Conservation (phyloP, 2,797 vertebrate species). For the Enteromius radiatus region DNA sequence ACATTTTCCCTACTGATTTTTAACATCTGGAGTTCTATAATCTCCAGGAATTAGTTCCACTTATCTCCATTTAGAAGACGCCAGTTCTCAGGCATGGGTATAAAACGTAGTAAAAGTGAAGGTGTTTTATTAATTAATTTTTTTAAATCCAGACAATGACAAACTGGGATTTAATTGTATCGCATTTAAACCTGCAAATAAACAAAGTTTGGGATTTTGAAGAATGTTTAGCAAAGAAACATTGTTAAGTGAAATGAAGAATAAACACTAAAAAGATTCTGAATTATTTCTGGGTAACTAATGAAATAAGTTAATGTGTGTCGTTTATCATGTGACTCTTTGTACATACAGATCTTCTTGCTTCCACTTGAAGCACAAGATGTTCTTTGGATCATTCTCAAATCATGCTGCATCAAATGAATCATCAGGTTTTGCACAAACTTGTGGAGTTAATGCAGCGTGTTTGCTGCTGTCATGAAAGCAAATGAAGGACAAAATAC, state of each 20-base stretch:
- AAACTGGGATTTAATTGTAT: not conserved
- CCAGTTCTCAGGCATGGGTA: not conserved
- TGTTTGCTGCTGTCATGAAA: not conserved
- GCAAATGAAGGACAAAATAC: not conserved
- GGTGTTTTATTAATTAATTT: too few species aligned
- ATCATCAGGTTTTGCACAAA: not conserved
- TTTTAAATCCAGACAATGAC: not conserved
- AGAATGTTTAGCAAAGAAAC: not conserved
- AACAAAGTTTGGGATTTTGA: not conserved
- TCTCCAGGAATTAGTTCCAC: not conserved
- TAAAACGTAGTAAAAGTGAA: not conserved
- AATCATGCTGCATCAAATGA: not conserved
- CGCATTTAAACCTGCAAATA: not conserved
- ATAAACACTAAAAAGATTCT: not conserved
- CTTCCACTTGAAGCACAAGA: not conserved
- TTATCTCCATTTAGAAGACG: conserved; percentile 1
- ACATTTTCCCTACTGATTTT: conserved; percentile 12
- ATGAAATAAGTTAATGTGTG: not conserved
- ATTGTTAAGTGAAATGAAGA: conserved; percentile 23
- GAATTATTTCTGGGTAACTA: not conserved
- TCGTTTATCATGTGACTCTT: conserved; percentile 29
- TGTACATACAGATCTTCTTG: conserved; percentile 13
- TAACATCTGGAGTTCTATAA: not conserved
- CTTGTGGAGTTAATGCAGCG: not conserved
- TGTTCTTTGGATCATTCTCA: conserved; percentile 8